A percentile compares a stretch with the other conserved stretches of the same genome.
phyloP scores from a whole-genome alignment of 2,888 invertebrate genomes.

The Yponomeuta evonymella region DNA sequence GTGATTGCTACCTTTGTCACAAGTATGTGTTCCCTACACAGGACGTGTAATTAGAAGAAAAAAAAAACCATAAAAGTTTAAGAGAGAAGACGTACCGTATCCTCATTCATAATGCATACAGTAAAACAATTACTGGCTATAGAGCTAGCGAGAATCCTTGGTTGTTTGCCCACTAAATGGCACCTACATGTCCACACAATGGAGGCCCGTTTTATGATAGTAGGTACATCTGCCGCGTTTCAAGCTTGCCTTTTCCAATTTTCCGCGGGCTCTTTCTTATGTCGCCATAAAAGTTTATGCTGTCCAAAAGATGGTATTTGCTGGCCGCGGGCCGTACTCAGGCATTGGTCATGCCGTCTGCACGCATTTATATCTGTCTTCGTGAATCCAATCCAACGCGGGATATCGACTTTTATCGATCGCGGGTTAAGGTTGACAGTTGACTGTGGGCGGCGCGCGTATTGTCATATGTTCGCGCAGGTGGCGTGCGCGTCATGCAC shows the following conservation, averaged over 20 bases:
- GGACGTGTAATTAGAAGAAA: too few relatives aligned
- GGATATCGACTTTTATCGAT: slow-evolving; percentile 11
- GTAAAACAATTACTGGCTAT: slow-evolving; percentile 5
- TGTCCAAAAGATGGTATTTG: slow-evolving; percentile 56
- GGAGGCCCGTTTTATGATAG: slow-evolving; percentile 39
- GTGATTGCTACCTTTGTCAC: too few relatives aligned
- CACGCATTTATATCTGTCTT: slow-evolving; percentile 35
- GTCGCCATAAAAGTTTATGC: slow-evolving; percentile 64
- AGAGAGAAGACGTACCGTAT: background rate
- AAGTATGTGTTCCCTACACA: too few relatives aligned
- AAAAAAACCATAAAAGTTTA: too few relatives aligned
- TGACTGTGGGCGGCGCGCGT: slow-evolving; percentile 13
- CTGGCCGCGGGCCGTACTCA: slow-evolving; percentile 45
- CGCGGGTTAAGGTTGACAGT: slow-evolving; percentile 19
- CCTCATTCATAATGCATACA: background rate
- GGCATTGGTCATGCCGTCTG: slow-evolving; percentile 65
- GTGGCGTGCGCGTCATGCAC: slow-evolving; percentile 57
- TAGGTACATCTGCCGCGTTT: slow-evolving; percentile 62
- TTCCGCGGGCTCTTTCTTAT: slow-evolving; percentile 58
- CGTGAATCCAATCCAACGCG: background rate
- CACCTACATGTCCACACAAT: slow-evolving; percentile 28
- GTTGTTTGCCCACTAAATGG: slow-evolving; percentile 8
- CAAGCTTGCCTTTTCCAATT: slow-evolving; percentile 68
- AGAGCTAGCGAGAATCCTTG: slow-evolving; percentile 1
- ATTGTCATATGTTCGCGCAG: slow-evolving; percentile 36